A percentile compares a stretch with the other conserved stretches of the same genome.
These are phyloP conservation scores for Lysiphlebus fabarum DNA, from an alignment of 1,140 invertebrate genomes.

Conservation along the genomic window DNA sequence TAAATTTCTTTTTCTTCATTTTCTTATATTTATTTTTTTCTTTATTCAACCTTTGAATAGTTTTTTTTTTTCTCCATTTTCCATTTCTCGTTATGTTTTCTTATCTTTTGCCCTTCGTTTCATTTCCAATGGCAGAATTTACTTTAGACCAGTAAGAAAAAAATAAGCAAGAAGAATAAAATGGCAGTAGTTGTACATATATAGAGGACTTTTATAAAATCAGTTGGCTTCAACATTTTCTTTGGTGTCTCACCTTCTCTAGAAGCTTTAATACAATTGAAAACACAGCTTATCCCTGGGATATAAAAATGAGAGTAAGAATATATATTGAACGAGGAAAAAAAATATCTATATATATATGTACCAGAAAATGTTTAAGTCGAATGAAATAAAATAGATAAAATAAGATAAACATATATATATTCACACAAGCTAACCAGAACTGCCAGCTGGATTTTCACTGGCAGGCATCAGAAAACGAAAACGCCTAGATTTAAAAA, in stretches of 20 bases:
- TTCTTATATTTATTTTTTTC: background rate
- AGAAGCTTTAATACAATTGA: slow-evolving; percentile 28
- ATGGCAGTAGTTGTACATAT: too few species aligned
- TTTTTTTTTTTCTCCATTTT: too few species aligned
- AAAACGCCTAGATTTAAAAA: slow-evolving; percentile 2
- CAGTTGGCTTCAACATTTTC: background rate
- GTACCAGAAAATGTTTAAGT: slow-evolving; percentile 7
- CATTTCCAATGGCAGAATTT: slow-evolving; percentile 4
- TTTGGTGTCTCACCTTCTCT: background rate
- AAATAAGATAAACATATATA: background rate
- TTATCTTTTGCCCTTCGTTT: background rate
- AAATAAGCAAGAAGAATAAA: too few species aligned
- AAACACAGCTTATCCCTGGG: slow-evolving; percentile 27
- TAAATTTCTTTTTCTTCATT: too few species aligned
- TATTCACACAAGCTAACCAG: background rate
- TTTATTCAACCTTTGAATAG: background rate
- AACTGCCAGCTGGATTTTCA: background rate
- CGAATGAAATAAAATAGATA: background rate
- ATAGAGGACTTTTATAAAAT: too few species aligned
- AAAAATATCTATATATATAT: too few species aligned
- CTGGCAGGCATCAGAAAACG: slow-evolving; percentile 2
- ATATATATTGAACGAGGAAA: too few species aligned
- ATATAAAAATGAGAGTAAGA: slow-evolving; percentile 1
- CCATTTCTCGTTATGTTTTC: too few species aligned
- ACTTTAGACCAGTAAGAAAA: background rate